phyloP scores from a whole-genome alignment of 1,140 invertebrate genomes.

The Leptopilina clavipes region DNA sequence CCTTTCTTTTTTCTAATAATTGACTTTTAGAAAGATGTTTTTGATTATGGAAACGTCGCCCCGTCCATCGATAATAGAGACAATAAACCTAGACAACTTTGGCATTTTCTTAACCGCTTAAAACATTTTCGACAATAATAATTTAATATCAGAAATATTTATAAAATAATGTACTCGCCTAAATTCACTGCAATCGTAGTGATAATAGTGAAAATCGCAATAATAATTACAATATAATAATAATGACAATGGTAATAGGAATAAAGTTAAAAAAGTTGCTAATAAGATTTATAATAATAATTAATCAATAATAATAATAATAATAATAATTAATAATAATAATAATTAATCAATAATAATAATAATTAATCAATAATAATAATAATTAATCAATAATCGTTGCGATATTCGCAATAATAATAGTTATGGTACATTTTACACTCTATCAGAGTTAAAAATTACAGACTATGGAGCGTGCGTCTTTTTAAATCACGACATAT shows the following conservation, averaged over 20 bases:
- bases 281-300: slow-evolving; percentile 51
- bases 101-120: slow-evolving; percentile 71
- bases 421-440: slow-evolving; percentile 65
- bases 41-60: slow-evolving; percentile 47
- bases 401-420: slow-evolving; percentile 55
- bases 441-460: slow-evolving; percentile 62
- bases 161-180: slow-evolving; percentile 58
- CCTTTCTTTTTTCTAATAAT: background rate
- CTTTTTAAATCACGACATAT: slow-evolving; percentile 47
- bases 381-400: slow-evolving; percentile 56
- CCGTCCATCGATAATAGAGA: slow-evolving; percentile 53
- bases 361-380: slow-evolving; percentile 53
- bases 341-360: slow-evolving; percentile 49
- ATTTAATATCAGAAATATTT: slow-evolving; percentile 56
- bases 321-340: slow-evolving; percentile 19
- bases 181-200: slow-evolving; percentile 59
- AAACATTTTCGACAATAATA: slow-evolving; percentile 67
- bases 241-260: slow-evolving; percentile 54
- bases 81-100: slow-evolving; percentile 75
- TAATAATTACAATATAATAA: slow-evolving; percentile 59
- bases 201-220: slow-evolving; percentile 62
- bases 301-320: slow-evolving; percentile 55
- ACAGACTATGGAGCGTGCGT: slow-evolving; percentile 50
- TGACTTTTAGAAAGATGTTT: background rate
- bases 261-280: slow-evolving; percentile 31